These are phyloP conservation scores for Solenopsis fugax DNA, from an alignment of 1,140 invertebrate species.

Conservation along the genomic window DNA sequence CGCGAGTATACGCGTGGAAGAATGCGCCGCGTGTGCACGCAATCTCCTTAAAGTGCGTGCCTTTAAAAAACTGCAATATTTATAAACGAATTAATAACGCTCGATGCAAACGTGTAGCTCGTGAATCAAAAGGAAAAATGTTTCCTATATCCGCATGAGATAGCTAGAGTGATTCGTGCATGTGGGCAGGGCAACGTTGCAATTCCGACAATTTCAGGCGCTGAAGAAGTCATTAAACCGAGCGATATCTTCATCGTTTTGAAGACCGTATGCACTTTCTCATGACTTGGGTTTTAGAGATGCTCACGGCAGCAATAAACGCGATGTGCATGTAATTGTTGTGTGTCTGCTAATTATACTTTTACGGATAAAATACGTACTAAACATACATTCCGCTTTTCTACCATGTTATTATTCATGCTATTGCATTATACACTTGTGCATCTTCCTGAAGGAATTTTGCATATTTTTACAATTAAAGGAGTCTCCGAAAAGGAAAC, in stretches of 20 bases:
- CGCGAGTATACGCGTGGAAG: neutral
- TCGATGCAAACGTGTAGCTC: neutral
- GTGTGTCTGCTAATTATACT: slow-evolving; percentile 11
- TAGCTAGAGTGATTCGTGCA: neutral
- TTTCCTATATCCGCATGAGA: neutral
- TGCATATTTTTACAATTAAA: neutral
- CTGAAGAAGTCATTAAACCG: slow-evolving; percentile 49
- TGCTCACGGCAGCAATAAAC: slow-evolving; percentile 26
- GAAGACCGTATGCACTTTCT: slow-evolving; percentile 46
- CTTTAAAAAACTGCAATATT: slow-evolving; percentile 21
- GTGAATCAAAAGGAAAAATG: neutral
- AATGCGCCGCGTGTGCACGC: neutral
- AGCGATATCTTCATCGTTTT: slow-evolving; percentile 54
- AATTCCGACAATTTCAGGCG: slow-evolving; percentile 28
- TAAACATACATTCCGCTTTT: slow-evolving; percentile 22
- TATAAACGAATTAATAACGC: slow-evolving; percentile 6
- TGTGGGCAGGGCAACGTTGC: neutral
- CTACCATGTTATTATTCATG: slow-evolving; percentile 39
- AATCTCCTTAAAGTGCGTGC: neutral
- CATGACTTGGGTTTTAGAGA: slow-evolving; percentile 12
- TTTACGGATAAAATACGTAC: slow-evolving; percentile 17
- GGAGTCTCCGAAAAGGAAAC: neutral
- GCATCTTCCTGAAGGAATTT: neutral
- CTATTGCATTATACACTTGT: neutral
- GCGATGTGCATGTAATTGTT: slow-evolving; percentile 54